Conservation (phyloP, 1,140 invertebrate genomes). For the Dendroctonus valens region DNA sequence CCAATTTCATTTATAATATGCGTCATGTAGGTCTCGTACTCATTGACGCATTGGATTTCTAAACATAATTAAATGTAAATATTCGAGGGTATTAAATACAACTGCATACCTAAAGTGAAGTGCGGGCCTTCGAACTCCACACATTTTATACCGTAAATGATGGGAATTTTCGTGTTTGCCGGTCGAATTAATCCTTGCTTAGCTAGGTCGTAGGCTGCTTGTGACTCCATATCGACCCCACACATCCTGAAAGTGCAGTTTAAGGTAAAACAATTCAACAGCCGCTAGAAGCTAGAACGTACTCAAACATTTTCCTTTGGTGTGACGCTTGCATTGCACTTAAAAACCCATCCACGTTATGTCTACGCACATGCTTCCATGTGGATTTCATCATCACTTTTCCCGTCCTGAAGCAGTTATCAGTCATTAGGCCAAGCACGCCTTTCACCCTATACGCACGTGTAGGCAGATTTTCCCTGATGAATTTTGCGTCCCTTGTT, state of each 20-base stretch:
- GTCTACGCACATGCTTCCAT: constrained; percentile 65
- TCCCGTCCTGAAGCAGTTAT: constrained; percentile 71
- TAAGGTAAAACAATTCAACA: not conserved
- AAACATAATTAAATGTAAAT: constrained; percentile 47
- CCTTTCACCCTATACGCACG: constrained; percentile 76
- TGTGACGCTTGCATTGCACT: constrained; percentile 77
- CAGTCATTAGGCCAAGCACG: constrained; percentile 74
- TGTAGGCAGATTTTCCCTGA: constrained; percentile 59
- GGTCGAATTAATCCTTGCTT: constrained; percentile 76
- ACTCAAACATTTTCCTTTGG: constrained; percentile 82
- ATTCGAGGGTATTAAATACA: constrained; percentile 7
- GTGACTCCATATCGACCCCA: constrained; percentile 77
- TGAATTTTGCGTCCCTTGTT: constrained; percentile 53
- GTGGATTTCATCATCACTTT: constrained; percentile 70
- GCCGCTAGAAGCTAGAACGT: constrained; percentile 49
- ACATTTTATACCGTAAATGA: constrained; percentile 87
- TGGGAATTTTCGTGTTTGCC: constrained; percentile 62
- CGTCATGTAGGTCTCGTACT: constrained; percentile 72
- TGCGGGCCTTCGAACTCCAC: constrained; percentile 62
- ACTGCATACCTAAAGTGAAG: constrained; percentile 78
- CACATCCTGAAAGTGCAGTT: constrained; percentile 57
- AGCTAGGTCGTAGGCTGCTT: constrained; percentile 87
- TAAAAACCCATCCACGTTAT: constrained; percentile 68
- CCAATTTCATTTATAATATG: constrained; percentile 78
- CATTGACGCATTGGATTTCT: constrained; percentile 86